Conservation (phyloP, 2,888 invertebrate genomes). For the Tineola bisselliella region DNA sequence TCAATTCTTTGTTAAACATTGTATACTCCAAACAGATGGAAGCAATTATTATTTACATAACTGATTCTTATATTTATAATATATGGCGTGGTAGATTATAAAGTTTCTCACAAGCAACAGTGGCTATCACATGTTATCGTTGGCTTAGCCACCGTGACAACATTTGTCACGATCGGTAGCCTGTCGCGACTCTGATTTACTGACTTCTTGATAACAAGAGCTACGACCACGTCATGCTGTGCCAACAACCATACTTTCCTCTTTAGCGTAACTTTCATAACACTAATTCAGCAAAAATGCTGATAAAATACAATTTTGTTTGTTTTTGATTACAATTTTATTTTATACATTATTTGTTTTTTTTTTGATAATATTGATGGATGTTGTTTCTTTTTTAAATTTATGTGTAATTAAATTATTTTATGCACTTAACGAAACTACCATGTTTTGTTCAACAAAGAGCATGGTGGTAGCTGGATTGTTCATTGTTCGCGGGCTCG, state of each 20-base stretch:
- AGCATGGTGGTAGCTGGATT: slow-evolving; percentile 39
- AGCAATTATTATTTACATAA: background rate
- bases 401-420: background rate
- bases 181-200: slow-evolving; percentile 56
- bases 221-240: background rate
- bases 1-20: background rate
- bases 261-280: background rate
- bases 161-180: slow-evolving; percentile 59
- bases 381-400: background rate
- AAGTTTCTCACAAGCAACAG: background rate
- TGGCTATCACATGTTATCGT: slow-evolving; percentile 12
- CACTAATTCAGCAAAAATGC: background rate
- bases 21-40: no score
- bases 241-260: slow-evolving; percentile 1
- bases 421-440: background rate
- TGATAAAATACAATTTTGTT: background rate
- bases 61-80: background rate
- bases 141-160: slow-evolving; percentile 5
- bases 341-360: no score
- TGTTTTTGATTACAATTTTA: no score
- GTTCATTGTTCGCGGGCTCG: slow-evolving; percentile 54
- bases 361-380: no score
- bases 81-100: background rate
- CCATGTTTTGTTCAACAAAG: slow-evolving; percentile 14
- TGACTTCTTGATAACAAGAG: slow-evolving; percentile 8